Evolutionary conservation across 2,113 vertebrate genomes (phyloP), one percentile per base, ranked within the genome.

Genomic region (Harpagus bidentatus): DNA sequence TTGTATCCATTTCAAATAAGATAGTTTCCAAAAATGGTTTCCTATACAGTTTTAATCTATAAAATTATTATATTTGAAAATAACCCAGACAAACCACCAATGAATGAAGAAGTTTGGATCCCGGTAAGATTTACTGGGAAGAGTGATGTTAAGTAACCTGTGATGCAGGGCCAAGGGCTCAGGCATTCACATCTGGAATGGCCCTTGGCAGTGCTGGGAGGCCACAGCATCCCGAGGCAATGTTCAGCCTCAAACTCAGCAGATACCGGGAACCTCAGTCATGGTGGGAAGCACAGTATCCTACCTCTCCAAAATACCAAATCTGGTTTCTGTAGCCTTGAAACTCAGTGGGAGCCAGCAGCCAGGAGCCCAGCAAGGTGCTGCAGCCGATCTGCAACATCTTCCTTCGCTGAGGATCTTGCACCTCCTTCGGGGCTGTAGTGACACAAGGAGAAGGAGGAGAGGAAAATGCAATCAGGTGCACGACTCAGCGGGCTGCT

Each of bases 241-340:
- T 0, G 0, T 36, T 87, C 26, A 17, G 38, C 58, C 42, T 67
- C 7, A 2, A 29, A 69, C 42, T 48, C 4, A 8, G 55, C 23
- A 53, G 42, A 34, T 34, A 70, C 6, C 29, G 40, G 43, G 50
- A 79, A 42, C 18, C 29, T 32, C 31, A 56, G 58, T 21, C 0
- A 0, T 29, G 47, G 20, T 48, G 32, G 58, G 47, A 62, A 29
- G 23, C 32, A 45, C 23, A 25, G 20, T 40, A 28, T 45, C 29
- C 62, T 77, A n/a, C 32, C 14, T 81, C 43, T 59, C 53, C 3
- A 16, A 88, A 66, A 45, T 72, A 61, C 40, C 3, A 13, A 72
- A 17, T 62, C 43, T 72, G 40, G 13, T 78, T 66, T 56, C 63
- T 89, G 52, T 16, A 43, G 45, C 26, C 43, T 42, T 81, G 43